Evolutionary conservation across 1,140 invertebrate species (phyloP).

Genomic region (Macrotrachela quadricornifera): DNA sequence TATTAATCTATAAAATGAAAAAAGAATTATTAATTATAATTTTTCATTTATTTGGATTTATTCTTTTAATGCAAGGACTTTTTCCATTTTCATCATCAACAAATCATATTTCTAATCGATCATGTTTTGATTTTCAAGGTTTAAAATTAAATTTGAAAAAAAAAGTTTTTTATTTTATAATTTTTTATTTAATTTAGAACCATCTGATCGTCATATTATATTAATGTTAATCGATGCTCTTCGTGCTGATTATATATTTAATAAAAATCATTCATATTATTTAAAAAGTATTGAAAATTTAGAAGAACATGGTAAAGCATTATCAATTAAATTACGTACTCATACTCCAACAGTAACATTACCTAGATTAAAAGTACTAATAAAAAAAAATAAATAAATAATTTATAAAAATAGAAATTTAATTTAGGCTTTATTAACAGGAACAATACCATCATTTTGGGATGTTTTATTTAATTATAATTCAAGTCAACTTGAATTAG

Average conservation of each 20-base stretch:
- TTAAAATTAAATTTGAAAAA: too few species aligned
- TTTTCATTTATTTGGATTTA: too few species aligned
- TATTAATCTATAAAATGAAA: too few species aligned
- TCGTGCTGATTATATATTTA: constrained; percentile 57
- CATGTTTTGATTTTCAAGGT: too few species aligned
- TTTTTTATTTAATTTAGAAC: too few species aligned
- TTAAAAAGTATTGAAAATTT: too few species aligned
- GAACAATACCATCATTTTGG: constrained; percentile 64
- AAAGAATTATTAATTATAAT: too few species aligned
- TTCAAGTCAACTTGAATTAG: constrained; percentile 41
- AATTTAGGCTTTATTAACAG: constrained; percentile 55
- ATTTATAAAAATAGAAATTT: constrained; percentile 10
- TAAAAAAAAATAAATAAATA: constrained; percentile 12
- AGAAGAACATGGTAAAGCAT: constrained; percentile 26
- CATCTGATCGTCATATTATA: constrained; percentile 30
- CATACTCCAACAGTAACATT: constrained; percentile 80
- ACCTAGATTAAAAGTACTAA: constrained; percentile 81
- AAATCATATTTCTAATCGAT: too few species aligned
- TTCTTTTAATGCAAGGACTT: too few species aligned
- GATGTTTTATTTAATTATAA: constrained; percentile 71
- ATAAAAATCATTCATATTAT: not conserved
- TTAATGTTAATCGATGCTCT: constrained; percentile 75
- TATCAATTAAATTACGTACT: constrained; percentile 45
- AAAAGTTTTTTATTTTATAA: too few species aligned
- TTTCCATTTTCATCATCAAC: too few species aligned